Conservation (phyloP, 2,113 vertebrate genomes). For the Scortum barcoo region DNA sequence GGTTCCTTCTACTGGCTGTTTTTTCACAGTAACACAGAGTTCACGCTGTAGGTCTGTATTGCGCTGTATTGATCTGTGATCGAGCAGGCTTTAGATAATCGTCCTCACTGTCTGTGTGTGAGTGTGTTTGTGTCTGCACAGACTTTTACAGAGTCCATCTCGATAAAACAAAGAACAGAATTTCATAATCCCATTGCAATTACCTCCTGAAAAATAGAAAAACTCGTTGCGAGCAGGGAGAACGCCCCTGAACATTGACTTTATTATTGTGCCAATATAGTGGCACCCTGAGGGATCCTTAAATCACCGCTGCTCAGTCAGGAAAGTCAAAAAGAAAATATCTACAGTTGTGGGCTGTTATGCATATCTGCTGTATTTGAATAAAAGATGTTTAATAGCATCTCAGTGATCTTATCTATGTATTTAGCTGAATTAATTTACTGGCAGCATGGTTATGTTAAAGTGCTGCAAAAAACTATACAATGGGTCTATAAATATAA, state of each 20-base stretch:
- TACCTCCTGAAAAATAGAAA: conserved; percentile 33
- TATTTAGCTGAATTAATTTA: neutral
- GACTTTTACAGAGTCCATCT: conserved; percentile 2
- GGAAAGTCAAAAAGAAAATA: conserved; percentile 9
- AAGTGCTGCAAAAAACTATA: neutral
- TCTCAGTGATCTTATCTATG: neutral
- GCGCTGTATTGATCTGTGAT: conserved; percentile 19
- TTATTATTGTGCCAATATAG: conserved; percentile 50
- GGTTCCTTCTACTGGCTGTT: neutral
- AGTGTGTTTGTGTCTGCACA: neutral
- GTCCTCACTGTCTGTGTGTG: neutral
- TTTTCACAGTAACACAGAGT: neutral
- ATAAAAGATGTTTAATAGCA: conserved; percentile 1
- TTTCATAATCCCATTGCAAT: conserved; percentile 28
- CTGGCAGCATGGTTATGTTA: neutral
- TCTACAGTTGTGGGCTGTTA: neutral
- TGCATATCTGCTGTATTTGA: neutral
- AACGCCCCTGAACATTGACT: conserved; percentile 27
- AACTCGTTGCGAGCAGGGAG: conserved; percentile 6
- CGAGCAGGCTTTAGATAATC: conserved; percentile 14
- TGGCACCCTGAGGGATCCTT: conserved; percentile 34
- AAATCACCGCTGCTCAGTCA: conserved; percentile 32
- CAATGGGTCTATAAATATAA: conserved; percentile 1
- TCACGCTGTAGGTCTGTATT: neutral
- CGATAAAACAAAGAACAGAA: neutral